phyloP scores from a whole-genome alignment of 2,113 vertebrate genomes.

The Meriones unguiculatus region DNA sequence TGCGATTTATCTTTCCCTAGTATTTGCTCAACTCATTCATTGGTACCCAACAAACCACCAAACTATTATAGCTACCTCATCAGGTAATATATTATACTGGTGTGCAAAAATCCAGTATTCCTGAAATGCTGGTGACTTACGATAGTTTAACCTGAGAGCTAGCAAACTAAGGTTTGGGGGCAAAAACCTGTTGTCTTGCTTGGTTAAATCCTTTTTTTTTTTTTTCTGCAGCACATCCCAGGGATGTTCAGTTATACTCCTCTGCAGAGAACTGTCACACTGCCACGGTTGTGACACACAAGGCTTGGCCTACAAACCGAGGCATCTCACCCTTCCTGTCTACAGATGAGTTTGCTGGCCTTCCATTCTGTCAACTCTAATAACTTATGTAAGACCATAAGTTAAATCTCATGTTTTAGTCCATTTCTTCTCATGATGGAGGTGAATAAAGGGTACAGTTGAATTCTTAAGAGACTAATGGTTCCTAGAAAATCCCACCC shows the following conservation, averaged over 20 bases:
- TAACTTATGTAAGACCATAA: background rate
- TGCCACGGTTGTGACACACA: background rate
- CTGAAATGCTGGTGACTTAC: background rate
- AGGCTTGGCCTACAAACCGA: background rate
- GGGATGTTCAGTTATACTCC: background rate
- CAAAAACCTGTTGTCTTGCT: background rate
- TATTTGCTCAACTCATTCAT: background rate
- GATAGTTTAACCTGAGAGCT: background rate
- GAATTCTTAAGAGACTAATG: background rate
- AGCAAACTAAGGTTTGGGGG: background rate
- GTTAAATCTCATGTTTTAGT: background rate
- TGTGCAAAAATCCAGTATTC: background rate
- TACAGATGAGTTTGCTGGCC: background rate
- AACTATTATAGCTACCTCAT: background rate
- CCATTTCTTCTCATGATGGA: conserved; percentile 3
- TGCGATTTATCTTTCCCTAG: background rate
- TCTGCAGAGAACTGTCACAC: background rate
- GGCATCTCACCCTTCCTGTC: background rate
- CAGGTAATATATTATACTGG: background rate
- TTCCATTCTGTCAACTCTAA: no score
- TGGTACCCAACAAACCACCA: background rate
- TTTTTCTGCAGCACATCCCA: background rate
- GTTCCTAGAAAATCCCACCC: background rate
- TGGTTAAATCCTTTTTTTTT: background rate
- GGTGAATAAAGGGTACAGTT: background rate